These are phyloP conservation scores for Nettapus auritus DNA, from an alignment of 2,113 vertebrate genomes.

Conservation along the genomic window DNA sequence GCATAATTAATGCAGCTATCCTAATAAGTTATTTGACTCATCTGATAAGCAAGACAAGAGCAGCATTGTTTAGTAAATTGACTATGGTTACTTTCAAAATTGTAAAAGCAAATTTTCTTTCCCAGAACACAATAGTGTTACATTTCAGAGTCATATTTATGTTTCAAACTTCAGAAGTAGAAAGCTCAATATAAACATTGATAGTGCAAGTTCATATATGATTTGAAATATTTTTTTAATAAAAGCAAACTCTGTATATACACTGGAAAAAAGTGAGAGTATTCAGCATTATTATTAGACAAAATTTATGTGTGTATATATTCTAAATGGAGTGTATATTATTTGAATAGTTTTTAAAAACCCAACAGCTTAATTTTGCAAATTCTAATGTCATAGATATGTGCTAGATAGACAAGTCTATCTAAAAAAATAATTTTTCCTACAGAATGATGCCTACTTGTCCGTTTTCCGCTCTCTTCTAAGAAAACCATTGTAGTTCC, in stretches of 20 bases:
- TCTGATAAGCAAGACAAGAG: no score
- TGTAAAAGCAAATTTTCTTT: background rate
- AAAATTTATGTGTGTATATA: background rate
- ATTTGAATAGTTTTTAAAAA: background rate
- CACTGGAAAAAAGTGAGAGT: background rate
- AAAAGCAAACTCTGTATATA: background rate
- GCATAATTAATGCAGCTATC: background rate
- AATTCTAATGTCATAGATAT: background rate
- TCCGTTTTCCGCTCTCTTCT: background rate
- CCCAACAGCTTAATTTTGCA: background rate
- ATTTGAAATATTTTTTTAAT: background rate
- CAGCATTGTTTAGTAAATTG: background rate
- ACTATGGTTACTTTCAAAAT: background rate
- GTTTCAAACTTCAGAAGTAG: background rate
- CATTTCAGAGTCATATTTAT: background rate
- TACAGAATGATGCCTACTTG: background rate
- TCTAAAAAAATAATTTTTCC: background rate
- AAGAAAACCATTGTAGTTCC: background rate
- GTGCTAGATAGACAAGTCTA: background rate
- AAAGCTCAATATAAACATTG: background rate
- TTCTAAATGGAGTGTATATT: background rate
- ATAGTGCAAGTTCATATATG: fast-evolving
- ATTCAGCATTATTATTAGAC: background rate
- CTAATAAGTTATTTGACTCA: background rate
- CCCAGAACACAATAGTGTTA: background rate